A percentile compares a stretch with the other conserved stretches of the same genome.
These are phyloP conservation scores for Drosophila helvetica DNA, from an alignment of 2,888 invertebrate genomes.

Conservation along the genomic window DNA sequence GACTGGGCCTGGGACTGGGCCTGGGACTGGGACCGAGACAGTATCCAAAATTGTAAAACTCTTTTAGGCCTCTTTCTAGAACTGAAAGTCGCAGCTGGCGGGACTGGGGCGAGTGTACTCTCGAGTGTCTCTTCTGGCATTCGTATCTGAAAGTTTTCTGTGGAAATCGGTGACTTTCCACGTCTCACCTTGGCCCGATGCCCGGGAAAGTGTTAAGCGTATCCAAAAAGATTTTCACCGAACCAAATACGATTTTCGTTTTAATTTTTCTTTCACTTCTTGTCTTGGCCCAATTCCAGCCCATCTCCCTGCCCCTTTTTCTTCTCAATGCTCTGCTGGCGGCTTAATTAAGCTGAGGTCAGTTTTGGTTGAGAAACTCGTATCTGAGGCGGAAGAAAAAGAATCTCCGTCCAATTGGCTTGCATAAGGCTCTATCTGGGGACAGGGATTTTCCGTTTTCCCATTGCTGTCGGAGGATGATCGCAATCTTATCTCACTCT, in stretches of 20 bases:
- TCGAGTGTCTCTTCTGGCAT: not conserved
- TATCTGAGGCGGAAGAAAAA: conserved; percentile 25
- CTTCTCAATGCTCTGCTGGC: conserved; percentile 25
- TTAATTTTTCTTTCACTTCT: conserved; percentile 35
- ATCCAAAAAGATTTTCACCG: conserved; percentile 43
- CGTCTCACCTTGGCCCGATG: conserved; percentile 48
- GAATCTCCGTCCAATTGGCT: conserved; percentile 21
- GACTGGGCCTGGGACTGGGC: no score
- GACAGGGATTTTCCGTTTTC: conserved; percentile 16
- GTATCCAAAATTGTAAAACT: not conserved
- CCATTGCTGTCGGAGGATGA: conserved; percentile 34
- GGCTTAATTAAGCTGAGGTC: conserved; percentile 39
- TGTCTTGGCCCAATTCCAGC: conserved; percentile 14
- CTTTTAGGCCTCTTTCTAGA: not conserved
- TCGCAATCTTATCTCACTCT: conserved; percentile 13
- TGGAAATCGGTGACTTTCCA: conserved; percentile 37
- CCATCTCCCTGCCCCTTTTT: conserved; percentile 3
- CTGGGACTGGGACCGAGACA: no score
- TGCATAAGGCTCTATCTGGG: not conserved
- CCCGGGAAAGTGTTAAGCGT: conserved; percentile 48
- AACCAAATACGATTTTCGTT: conserved; percentile 43
- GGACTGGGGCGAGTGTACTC: not conserved
- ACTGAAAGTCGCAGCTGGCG: not conserved
- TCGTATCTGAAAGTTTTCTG: not conserved
- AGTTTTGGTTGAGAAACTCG: conserved; percentile 12